Percentiles rank a stretch among this genome's conserved stretches.
Conservation (phyloP, 2,797 vertebrate genomes). For the Octomys mimax region DNA sequence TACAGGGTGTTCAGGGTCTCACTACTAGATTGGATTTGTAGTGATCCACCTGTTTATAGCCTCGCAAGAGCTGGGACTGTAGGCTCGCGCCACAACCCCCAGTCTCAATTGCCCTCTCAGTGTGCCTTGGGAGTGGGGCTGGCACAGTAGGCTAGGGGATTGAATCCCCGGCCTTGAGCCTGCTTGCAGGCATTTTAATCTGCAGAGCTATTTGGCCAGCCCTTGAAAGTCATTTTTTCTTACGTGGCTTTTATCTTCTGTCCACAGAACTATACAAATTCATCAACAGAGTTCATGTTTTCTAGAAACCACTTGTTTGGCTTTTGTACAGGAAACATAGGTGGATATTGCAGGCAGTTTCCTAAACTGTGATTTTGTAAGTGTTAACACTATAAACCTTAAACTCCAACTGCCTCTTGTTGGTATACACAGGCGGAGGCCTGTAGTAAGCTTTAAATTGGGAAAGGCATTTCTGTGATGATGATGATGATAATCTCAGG, state of each 20-base stretch:
- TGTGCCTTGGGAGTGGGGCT: too few species aligned
- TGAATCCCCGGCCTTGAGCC: too few species aligned
- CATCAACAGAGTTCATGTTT: background rate
- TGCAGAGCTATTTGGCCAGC: too few species aligned
- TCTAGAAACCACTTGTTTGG: background rate
- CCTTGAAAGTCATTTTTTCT: background rate
- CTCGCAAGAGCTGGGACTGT: too few species aligned
- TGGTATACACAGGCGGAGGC: background rate
- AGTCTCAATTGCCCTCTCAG: too few species aligned
- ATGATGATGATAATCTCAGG: background rate
- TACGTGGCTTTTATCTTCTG: slow-evolving; percentile 28
- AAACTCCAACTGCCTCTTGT: background rate
- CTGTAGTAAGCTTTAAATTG: background rate
- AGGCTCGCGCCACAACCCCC: too few species aligned
- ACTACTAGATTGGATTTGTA: too few species aligned
- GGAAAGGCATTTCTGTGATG: background rate
- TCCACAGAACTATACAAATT: background rate
- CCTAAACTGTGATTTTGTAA: background rate
- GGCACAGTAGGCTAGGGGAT: too few species aligned
- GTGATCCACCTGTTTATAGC: too few species aligned
- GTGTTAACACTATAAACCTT: background rate
- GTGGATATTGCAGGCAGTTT: background rate
- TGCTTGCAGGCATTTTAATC: too few species aligned
- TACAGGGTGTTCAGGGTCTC: too few species aligned
- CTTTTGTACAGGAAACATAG: background rate